These are phyloP conservation scores for Temnothorax longispinosus DNA, from an alignment of 1,140 invertebrate genomes.

Conservation along the genomic window DNA sequence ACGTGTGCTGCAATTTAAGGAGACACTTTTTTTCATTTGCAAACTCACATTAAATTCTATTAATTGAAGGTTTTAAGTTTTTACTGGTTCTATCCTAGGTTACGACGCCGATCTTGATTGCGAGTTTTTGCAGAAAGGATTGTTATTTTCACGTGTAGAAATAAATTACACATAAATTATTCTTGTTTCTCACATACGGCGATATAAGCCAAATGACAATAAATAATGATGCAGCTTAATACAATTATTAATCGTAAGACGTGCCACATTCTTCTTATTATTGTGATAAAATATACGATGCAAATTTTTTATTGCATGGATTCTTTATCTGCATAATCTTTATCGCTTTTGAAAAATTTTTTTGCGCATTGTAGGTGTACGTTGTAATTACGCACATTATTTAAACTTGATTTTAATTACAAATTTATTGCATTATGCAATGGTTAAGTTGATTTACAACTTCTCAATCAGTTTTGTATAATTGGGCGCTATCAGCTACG, in stretches of 20 bases:
- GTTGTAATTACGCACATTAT: neutral
- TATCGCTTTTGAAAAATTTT: neutral
- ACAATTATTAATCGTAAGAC: neutral
- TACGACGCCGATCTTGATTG: neutral
- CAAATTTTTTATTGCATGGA: neutral
- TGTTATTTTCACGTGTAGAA: neutral
- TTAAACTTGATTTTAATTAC: neutral
- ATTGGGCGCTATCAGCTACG: neutral
- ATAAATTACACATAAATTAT: neutral
- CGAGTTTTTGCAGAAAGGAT: neutral
- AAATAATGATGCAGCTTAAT: neutral
- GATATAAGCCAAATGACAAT: neutral
- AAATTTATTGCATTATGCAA: conserved; percentile 3
- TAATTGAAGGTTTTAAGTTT: neutral
- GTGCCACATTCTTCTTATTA: neutral
- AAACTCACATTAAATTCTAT: neutral
- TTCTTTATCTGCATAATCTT: neutral
- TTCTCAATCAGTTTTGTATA: neutral
- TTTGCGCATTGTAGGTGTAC: neutral
- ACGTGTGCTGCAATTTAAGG: conserved; percentile 70
- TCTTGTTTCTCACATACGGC: neutral
- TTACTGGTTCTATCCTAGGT: neutral
- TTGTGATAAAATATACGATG: neutral
- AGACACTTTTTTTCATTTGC: neutral
- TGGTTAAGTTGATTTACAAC: neutral